Percentiles rank a stretch among this genome's conserved stretches.
Evolutionary conservation across 2,888 invertebrate genomes (phyloP).

Genomic region (Sphecodes monilicornis): DNA sequence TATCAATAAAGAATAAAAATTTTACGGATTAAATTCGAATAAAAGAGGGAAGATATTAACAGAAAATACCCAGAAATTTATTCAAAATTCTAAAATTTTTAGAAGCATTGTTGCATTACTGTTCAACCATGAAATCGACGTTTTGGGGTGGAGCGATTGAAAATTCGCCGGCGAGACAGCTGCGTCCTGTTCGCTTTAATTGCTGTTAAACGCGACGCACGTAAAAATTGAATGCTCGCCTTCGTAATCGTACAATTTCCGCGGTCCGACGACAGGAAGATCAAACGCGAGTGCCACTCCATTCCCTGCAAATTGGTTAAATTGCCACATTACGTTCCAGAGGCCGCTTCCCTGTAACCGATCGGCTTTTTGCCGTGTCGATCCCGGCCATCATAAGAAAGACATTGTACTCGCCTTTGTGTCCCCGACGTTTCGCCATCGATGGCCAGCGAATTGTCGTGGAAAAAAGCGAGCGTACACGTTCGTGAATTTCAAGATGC

Average conservation of each 20-base stretch:
- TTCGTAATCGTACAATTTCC: constrained; percentile 35
- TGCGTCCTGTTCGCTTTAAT: neutral
- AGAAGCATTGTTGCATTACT: neutral
- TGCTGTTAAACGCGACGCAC: constrained; percentile 30
- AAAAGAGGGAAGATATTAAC: too few species aligned
- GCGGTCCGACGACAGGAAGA: constrained; percentile 43
- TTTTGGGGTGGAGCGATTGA: neutral
- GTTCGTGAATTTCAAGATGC: neutral
- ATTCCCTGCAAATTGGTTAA: constrained; percentile 60
- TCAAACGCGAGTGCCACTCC: constrained; percentile 39
- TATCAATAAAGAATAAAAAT: too few species aligned
- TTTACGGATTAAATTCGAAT: too few species aligned
- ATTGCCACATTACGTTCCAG: constrained; percentile 58
- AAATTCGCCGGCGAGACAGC: neutral
- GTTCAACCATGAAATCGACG: too few species aligned
- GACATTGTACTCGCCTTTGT: constrained; percentile 48
- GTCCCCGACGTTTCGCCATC: constrained; percentile 1
- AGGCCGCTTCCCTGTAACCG: constrained; percentile 56
- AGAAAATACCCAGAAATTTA: too few species aligned
- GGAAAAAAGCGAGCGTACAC: constrained; percentile 12
- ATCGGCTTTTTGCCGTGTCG: constrained; percentile 46
- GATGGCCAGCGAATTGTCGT: constrained; percentile 20
- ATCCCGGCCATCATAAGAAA: constrained; percentile 51
- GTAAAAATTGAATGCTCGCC: constrained; percentile 15
- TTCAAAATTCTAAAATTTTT: neutral